phyloP scores from a whole-genome alignment of 2,797 vertebrate species.

The Tamandua tetradactyla region DNA sequence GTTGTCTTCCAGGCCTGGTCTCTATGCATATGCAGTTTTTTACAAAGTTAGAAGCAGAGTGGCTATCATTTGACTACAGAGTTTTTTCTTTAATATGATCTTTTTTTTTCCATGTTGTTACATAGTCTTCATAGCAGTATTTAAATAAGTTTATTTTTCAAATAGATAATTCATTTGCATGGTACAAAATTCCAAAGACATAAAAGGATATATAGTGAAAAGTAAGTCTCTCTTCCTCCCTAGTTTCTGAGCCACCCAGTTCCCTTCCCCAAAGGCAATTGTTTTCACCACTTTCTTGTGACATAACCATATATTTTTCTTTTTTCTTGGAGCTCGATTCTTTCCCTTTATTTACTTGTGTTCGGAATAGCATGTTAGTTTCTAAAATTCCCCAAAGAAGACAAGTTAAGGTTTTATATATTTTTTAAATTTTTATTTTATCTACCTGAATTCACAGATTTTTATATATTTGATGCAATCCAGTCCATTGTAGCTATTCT shows the following conservation, averaged over 20 bases:
- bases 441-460: background rate
- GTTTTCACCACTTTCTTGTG: background rate
- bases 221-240: background rate
- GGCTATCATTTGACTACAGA: conserved; percentile 3
- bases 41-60: background rate
- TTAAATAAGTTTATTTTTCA: conserved; percentile 9
- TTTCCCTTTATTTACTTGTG: conserved; percentile 8
- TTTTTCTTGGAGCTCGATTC: background rate
- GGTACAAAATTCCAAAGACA: background rate
- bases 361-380: background rate
- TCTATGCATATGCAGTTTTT: background rate
- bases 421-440: too few relatives aligned
- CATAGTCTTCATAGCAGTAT: background rate
- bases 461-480: background rate
- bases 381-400: background rate
- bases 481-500: background rate
- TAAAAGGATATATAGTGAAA: background rate
- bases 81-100: background rate
- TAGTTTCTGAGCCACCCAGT: background rate
- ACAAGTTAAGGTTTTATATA: background rate
- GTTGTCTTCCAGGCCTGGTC: conserved; percentile 10
- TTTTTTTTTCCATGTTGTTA: conserved; percentile 3
- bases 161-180: conserved; percentile 23
- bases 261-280: background rate
- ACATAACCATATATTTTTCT: background rate